Percentiles rank a stretch among this genome's conserved stretches.
Evolutionary conservation across 2,888 invertebrate species (phyloP).

Genomic region (Bimastos eiseni): DNA sequence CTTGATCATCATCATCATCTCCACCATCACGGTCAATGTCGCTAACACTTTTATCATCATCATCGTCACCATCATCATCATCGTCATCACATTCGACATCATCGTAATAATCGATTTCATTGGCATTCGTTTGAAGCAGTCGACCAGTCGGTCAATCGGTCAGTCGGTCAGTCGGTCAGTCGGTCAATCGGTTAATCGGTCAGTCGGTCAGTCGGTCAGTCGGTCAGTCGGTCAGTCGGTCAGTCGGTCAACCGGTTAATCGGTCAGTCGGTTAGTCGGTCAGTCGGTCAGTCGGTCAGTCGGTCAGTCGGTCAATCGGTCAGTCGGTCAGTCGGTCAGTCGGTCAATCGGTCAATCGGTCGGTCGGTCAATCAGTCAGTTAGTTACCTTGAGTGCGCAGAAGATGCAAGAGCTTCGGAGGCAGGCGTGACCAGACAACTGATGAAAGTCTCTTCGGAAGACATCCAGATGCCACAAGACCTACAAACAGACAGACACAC

Average conservation of each 20-base stretch:
- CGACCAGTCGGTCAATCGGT: too few species aligned
- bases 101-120: background rate
- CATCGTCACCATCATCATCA: background rate
- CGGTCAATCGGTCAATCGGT: background rate
- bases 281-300: slow-evolving; percentile 62
- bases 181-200: slow-evolving; percentile 64
- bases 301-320: background rate
- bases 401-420: slow-evolving; percentile 90
- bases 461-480: slow-evolving; percentile 97
- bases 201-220: background rate
- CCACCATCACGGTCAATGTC: slow-evolving; percentile 15
- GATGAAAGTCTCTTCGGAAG: slow-evolving; percentile 89
- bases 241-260: slow-evolving; percentile 64
- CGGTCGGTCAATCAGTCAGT: background rate
- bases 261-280: background rate
- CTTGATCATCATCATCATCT: slow-evolving; percentile 22
- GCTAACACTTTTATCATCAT: slow-evolving; percentile 17
- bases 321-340: too few species aligned
- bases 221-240: background rate
- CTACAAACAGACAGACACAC: slow-evolving; percentile 49
- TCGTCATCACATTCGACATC: background rate
- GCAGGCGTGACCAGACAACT: slow-evolving; percentile 88
- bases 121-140: background rate
- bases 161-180: background rate
- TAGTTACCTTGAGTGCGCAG: slow-evolving; percentile 88